Base-by-base conservation (phyloP, 2,888 invertebrate species). In the Malthinus flaveolus region DNA sequence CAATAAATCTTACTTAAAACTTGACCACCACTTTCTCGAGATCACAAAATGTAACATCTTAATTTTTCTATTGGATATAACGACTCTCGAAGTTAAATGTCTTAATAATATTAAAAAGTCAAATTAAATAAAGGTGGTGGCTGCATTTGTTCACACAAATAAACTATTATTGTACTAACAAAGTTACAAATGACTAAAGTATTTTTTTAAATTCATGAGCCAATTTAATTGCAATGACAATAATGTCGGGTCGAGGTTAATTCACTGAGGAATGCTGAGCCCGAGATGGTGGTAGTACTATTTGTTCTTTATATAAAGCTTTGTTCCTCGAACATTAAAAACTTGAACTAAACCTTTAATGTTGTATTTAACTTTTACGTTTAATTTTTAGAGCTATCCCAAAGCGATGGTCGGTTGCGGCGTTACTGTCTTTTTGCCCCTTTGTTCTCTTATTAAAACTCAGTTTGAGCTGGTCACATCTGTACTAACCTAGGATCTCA, bases 141-240 rank as follows among this genome's bases (percentile, higher is more conserved):
- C 5, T 23, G 23, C 23, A 23, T 23, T 23, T 23, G 23, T 23
- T 23, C 23, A 23, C 23, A 23, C 23, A 23, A 23, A 23, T 23
- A 5, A 23, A 23, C 23, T 23, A 23, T 23, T 23, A 23, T 23
- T 23, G 23, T 23, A 23, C 3, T 23, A 23, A 23, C 23, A 23
- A 23, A 23, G 23, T 23, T 23, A 23, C 23, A 23, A 23, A 23
- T 23, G 23, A 23, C 23, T 23, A 23, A 23, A 23, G 23, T 23
- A 23, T 57, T 53, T 70, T 71, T 74, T 71, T 72, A 71, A 73
- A 75, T 75, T 75, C 75, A 75, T 74, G 75, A 75, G 75, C 73
- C 74, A 75, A 75, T 75, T 75, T 75, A 75, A 73, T 75, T 75
- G 74, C 73, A 73, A 72, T 73, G 74, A 74, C 72, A 74, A 74